Percentiles rank a stretch among this genome's conserved stretches.
phyloP scores from a whole-genome alignment of 1,140 invertebrate genomes.

The Drosophila albomicans region DNA sequence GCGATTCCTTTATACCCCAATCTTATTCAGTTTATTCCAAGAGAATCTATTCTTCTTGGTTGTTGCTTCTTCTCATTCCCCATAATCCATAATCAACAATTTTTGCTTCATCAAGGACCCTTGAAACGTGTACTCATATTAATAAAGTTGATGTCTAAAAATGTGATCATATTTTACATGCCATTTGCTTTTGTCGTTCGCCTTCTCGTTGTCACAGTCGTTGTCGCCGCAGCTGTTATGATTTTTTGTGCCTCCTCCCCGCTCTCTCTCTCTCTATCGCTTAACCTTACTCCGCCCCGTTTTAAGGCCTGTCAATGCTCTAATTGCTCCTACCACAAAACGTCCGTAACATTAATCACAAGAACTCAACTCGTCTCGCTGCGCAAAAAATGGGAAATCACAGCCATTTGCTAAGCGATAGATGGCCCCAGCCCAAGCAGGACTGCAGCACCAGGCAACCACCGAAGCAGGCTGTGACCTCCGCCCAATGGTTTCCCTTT shows the following conservation, averaged over 20 bases:
- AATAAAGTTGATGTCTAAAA: conserved; percentile 60
- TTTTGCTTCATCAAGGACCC: conserved; percentile 20
- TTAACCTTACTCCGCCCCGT: neutral
- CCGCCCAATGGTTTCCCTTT: neutral
- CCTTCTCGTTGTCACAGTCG: neutral
- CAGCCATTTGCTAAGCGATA: conserved; percentile 78
- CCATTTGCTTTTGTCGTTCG: conserved; percentile 66
- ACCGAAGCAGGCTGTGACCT: neutral
- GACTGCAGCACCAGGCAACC: conserved; percentile 16
- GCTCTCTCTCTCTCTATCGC: too few relatives aligned
- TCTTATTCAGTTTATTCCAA: too few relatives aligned
- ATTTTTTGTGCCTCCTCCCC: conserved; percentile 29
- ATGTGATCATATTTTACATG: conserved; percentile 80
- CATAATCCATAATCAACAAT: neutral
- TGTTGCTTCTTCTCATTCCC: neutral
- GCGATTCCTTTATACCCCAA: too few relatives aligned
- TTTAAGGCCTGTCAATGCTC: conserved; percentile 77
- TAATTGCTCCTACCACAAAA: conserved; percentile 78
- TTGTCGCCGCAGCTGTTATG: conserved; percentile 70
- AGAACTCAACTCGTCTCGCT: conserved; percentile 62
- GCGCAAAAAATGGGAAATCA: conserved; percentile 69
- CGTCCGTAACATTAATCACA: conserved; percentile 75
- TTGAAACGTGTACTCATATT: conserved; percentile 20
- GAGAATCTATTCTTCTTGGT: too few relatives aligned
- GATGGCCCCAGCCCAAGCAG: conserved; percentile 31